Base-by-base conservation (phyloP, 2,113 vertebrate species). In the Anarrhichthys ocellatus region DNA sequence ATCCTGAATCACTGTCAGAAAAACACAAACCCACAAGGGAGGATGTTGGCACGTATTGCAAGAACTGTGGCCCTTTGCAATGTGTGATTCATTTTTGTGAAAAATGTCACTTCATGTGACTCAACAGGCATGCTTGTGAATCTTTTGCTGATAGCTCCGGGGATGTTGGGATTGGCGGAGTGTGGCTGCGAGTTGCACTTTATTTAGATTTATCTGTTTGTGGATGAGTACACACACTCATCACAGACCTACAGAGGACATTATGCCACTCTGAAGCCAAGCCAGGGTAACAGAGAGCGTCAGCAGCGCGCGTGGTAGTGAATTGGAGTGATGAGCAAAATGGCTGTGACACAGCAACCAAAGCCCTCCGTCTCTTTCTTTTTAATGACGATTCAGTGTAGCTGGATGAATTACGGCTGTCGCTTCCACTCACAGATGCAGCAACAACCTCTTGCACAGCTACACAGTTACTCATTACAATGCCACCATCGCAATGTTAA, bases 1-100 rank as follows among this genome's bases (percentile, higher is more conserved):
- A 89, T 71, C 36, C 71, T 48, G 32, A 82, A 83, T 92, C 85
- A 86, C 77, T 86, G 79, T 90, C 84, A 92, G 34, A 81, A 65
- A 78, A 38, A 69, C 66, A 59, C 58, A 67, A n/a, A 67, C 29
- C 80, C 79, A 70, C 63, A 13, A 78, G 80, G 85, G 66, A 66
- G 50, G 62, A 76, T 66, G 86, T 76, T 82, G 89, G 71, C 81
- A 48, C 73, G 75, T 77, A 73, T 24, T 63, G 29, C 54, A 59
- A 46, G 22, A 78, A 70, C 66, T 62, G 48, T 69, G 83, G 77
- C 64, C 65, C 40, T 67, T 54, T 42, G 62, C 65, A 67, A 76
- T 67, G 82, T 75, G 76, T 86, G 84, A 88, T 64, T 91, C 50
- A 83, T 76, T 75, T 87, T 80, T 65, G 61, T 68, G 79, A 82